Evolutionary conservation across 1,140 invertebrate genomes (phyloP).

Genomic region (Bradysia coprophila): DNA sequence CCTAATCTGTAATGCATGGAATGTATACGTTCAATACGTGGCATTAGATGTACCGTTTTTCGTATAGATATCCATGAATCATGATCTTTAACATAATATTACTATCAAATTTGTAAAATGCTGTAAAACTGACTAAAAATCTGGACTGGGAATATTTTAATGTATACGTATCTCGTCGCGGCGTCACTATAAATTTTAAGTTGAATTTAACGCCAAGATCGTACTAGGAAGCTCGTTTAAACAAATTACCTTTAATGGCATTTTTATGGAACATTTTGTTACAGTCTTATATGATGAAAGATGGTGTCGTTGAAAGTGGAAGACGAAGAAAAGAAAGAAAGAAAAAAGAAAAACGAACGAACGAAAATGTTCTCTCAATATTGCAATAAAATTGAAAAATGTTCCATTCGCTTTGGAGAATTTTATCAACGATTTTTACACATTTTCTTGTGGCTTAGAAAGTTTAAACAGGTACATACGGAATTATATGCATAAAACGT

Average conservation of each 20-base stretch:
- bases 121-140: too few relatives aligned
- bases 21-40: too few relatives aligned
- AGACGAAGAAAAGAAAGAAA: not conserved
- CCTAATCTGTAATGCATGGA: too few relatives aligned
- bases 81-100: too few relatives aligned
- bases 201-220: not conserved
- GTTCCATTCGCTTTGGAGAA: not conserved
- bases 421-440: too few relatives aligned
- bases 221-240: not conserved
- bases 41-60: too few relatives aligned
- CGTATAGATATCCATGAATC: too few relatives aligned
- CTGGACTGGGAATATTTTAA: too few relatives aligned
- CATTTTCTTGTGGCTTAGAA: too few relatives aligned
- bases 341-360: not conserved
- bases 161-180: not conserved
- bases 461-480: too few relatives aligned
- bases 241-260: not conserved
- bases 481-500: not conserved
- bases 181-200: not conserved
- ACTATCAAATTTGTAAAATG: too few relatives aligned
- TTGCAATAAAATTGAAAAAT: not conserved
- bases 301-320: not conserved
- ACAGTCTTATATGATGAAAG: not conserved
- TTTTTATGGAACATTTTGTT: not conserved
- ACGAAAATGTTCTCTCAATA: not conserved